Evolutionary conservation across 2,113 vertebrate species (phyloP).

Genomic region (Mesocricetus auratus): DNA sequence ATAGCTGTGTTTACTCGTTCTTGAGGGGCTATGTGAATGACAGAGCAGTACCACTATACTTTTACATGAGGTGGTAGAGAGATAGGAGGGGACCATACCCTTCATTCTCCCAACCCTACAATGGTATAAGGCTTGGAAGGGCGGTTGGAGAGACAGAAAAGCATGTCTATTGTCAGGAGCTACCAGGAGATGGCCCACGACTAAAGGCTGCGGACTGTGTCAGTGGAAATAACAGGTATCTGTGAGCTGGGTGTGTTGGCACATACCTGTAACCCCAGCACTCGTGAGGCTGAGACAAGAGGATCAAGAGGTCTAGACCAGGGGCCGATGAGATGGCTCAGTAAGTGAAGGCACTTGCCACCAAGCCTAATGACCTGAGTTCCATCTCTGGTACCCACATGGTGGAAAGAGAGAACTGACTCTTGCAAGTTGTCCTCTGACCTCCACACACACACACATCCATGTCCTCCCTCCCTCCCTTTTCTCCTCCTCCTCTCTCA

Average conservation of each 20-base stretch:
- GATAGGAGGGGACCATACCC: not conserved
- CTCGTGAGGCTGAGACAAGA: not conserved
- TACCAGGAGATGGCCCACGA: not conserved
- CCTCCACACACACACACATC: not conserved
- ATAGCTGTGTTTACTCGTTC: not conserved
- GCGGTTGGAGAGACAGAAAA: not conserved
- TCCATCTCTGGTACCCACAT: not conserved
- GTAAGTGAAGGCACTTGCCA: not conserved
- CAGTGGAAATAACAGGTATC: not conserved
- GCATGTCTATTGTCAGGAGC: not conserved
- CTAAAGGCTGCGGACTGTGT: not conserved
- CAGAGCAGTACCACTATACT: not conserved
- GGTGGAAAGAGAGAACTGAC: not conserved
- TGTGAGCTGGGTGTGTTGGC: not conserved
- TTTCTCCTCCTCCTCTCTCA: not conserved
- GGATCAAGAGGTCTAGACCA: not conserved
- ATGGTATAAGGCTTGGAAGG: not conserved
- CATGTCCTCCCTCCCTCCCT: not conserved
- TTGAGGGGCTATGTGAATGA: not conserved
- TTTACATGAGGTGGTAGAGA: not conserved
- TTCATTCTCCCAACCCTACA: not conserved
- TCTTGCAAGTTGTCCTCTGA: not conserved
- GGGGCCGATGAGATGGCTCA: not conserved
- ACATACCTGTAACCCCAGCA: not conserved
- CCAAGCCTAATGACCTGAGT: not conserved